A percentile compares a stretch with the other conserved stretches of the same genome.
phyloP scores from a whole-genome alignment of 2,113 vertebrate species.

The Urocolius indicus region DNA sequence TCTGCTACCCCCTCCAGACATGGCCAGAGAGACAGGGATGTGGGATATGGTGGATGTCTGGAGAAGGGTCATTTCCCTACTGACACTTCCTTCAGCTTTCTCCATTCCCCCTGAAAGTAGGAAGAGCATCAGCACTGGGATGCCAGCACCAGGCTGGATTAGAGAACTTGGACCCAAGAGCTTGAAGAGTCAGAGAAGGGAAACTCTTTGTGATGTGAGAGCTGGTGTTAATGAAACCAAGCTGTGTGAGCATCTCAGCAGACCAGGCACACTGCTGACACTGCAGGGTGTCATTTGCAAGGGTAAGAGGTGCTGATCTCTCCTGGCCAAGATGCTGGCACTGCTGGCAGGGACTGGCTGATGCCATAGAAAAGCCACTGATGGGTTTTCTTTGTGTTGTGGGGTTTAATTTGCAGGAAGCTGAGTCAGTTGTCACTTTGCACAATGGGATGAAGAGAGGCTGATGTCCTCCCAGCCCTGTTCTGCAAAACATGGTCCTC shows the following conservation, averaged over 20 bases:
- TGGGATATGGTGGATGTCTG: fast-evolving
- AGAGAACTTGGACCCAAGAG: conserved; percentile 10
- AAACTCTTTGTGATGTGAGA: fast-evolving
- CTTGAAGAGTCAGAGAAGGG: background rate
- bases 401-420: background rate
- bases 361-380: background rate
- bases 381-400: background rate
- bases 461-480: fast-evolving
- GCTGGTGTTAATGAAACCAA: background rate
- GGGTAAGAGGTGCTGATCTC: background rate
- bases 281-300: fast-evolving
- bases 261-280: background rate
- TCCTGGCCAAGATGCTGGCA: background rate
- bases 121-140: background rate
- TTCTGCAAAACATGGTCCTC: background rate
- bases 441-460: background rate
- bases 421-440: background rate
- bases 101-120: background rate
- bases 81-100: background rate
- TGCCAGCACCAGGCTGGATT: background rate
- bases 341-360: background rate
- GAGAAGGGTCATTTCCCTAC: background rate
- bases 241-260: fast-evolving
- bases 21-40: background rate
- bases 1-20: background rate